A percentile compares a stretch with the other conserved stretches of the same genome.
phyloP scores from a whole-genome alignment of 2,113 vertebrate species.

The Silurus asotus region DNA sequence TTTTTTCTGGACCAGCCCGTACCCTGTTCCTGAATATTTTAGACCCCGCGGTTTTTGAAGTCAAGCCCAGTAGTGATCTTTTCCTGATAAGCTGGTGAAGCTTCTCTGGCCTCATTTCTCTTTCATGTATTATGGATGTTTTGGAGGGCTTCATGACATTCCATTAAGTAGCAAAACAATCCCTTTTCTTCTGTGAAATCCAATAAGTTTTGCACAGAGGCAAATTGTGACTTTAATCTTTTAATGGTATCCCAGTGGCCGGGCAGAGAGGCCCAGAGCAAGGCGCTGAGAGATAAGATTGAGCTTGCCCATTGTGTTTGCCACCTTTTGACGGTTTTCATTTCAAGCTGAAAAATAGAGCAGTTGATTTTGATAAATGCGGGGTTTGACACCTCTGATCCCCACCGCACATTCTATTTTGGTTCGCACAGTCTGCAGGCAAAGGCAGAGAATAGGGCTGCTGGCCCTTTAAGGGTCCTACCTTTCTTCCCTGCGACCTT shows the following conservation, averaged over 20 bases:
- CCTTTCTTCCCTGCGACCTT: constrained; percentile 80
- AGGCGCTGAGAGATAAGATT: constrained; percentile 71
- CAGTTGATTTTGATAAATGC: constrained; percentile 81
- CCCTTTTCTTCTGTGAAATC: constrained; percentile 59
- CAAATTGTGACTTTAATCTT: constrained; percentile 68
- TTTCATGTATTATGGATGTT: constrained; percentile 46
- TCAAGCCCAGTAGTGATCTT: constrained; percentile 27
- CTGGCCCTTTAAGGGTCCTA: constrained; percentile 74
- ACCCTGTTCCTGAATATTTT: constrained; percentile 37
- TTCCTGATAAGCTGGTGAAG: constrained; percentile 11
- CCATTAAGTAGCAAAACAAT: constrained; percentile 55
- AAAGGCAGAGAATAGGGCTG: constrained; percentile 63
- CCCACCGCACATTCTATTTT: constrained; percentile 71
- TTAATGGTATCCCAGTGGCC: constrained; percentile 54
- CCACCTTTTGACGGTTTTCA: constrained; percentile 77
- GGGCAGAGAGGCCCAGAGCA: constrained; percentile 58
- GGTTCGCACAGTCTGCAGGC: constrained; percentile 63
- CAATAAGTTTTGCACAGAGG: constrained; percentile 59
- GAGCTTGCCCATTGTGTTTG: constrained; percentile 76
- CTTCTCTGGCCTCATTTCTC: constrained; percentile 40
- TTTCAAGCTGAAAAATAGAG: constrained; percentile 81
- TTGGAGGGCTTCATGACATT: constrained; percentile 39
- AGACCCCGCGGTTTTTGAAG: constrained; percentile 33
- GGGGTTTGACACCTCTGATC: constrained; percentile 80
- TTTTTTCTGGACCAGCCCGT: constrained; percentile 37